phyloP scores from a whole-genome alignment of 2,888 invertebrate species.

The Drosophila putrida region DNA sequence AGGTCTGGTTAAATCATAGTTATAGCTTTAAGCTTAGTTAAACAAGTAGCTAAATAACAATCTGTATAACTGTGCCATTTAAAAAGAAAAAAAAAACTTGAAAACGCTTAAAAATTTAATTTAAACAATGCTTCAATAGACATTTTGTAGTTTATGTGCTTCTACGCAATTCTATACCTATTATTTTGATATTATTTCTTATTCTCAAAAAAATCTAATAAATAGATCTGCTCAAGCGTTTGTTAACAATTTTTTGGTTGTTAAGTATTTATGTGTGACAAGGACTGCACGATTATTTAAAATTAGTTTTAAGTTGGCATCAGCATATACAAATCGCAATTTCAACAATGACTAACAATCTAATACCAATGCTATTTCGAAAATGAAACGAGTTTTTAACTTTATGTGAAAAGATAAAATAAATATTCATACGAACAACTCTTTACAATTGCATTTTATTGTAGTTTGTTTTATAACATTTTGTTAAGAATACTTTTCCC shows the following conservation, averaged over 20 bases:
- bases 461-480: constrained; percentile 46
- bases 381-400: constrained; percentile 22
- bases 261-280: constrained; percentile 27
- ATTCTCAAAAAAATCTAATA: constrained; percentile 23
- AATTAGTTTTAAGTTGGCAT: constrained; percentile 48
- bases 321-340: constrained; percentile 8
- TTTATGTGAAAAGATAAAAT: constrained; percentile 49
- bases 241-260: constrained; percentile 13
- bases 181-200: constrained; percentile 14
- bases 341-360: constrained; percentile 35
- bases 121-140: constrained; percentile 26
- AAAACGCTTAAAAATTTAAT: constrained; percentile 29
- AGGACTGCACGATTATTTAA: constrained; percentile 53
- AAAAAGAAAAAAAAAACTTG: background rate
- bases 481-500: constrained; percentile 3
- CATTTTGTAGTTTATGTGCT: constrained; percentile 23
- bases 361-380: constrained; percentile 43
- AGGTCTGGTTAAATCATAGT: constrained; percentile 39
- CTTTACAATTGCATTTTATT: constrained; percentile 66
- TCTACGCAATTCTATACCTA: constrained; percentile 15
- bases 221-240: constrained; percentile 20
- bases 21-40: constrained; percentile 28
- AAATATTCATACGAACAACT: constrained; percentile 67
- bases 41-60: constrained; percentile 42
- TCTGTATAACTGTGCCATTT: constrained; percentile 43